Evolutionary conservation across 2,888 invertebrate species (phyloP), one percentile per base, ranked within the genome.

Genomic region (Himalopsyche kuldschensis): DNA sequence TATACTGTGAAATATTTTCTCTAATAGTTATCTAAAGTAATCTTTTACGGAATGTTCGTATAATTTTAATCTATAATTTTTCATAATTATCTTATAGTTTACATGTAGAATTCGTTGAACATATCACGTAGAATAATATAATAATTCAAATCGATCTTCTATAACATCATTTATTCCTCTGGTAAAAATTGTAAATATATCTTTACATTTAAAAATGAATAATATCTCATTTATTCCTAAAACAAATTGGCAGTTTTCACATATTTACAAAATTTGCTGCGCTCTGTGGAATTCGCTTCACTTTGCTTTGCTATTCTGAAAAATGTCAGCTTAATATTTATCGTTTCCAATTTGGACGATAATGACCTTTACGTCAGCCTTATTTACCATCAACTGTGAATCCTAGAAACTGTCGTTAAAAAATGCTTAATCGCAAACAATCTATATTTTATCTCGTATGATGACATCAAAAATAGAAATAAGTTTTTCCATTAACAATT

Each of bases 21-120:
- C 88, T 88, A 88, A 87, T 86, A 87, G 84, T 87, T 69, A 85
- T 85, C 81, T 87, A 85, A 87, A 87, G 87, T 88, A 88, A 88
- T 87, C 86, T 87, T 85, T 86, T 84, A 69, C 69, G 69, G 69
- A 69, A 69, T 27, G 69, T 69, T 63, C 24, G 10, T 63, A 27
- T n/a, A 48, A 48, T n/a, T 48, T 48, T 48, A 1, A 17, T n/a
- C 48, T 48, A 48, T 48, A 8, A 10, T 86, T 83, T 87, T 86
- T 82, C 85, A 87, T 87, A 88, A 86, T 5, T 5, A 86, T 87
- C 87, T 87, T 81, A 87, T 86, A 55, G 11, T 69, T 69, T 69
- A 69, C 69, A 69, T 27, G 27, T 32, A 80, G 27, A 63, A 32
- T 63, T 80, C 69, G 80, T 31, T 80, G 80, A 31, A 80, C 69